A percentile compares a stretch with the other conserved stretches of the same genome.
Conservation (phyloP, 1,140 invertebrate genomes). For the Brachionus paranguensis region DNA sequence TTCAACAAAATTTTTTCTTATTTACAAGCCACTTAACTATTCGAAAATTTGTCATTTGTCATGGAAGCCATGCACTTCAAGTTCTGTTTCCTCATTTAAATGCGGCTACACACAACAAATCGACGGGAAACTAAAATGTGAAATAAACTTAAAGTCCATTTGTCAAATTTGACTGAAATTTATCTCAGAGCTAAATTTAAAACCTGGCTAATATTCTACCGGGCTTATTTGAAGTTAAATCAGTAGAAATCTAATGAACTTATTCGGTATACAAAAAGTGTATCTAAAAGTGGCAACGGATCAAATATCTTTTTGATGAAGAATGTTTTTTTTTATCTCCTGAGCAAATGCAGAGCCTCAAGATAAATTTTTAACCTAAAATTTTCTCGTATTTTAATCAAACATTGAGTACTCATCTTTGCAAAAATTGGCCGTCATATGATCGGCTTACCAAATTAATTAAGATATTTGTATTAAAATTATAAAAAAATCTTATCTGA, state of each 20-base stretch:
- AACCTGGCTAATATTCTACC: not conserved
- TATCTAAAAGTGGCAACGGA: not conserved
- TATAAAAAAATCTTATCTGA: not conserved
- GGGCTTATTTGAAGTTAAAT: not conserved
- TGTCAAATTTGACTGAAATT: not conserved
- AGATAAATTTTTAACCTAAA: not conserved
- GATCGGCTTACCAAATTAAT: not conserved
- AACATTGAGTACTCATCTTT: not conserved
- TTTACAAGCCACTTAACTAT: not conserved
- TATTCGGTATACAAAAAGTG: not conserved
- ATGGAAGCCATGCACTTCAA: not conserved
- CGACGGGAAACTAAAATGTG: not conserved
- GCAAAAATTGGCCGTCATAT: not conserved
- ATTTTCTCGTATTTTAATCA: not conserved
- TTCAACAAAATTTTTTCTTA: not conserved
- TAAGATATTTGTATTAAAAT: not conserved
- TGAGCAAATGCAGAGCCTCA: not conserved
- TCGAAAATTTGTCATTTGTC: not conserved
- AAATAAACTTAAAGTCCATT: not conserved
- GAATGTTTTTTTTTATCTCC: not conserved
- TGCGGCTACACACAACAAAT: not conserved
- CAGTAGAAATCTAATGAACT: not conserved
- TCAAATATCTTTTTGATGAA: not conserved
- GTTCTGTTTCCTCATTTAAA: not conserved
- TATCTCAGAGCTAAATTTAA: not conserved